Percentiles rank a stretch among this genome's conserved stretches.
These are phyloP conservation scores for Ips nitidus DNA, from an alignment of 1,140 invertebrate species.

Conservation along the genomic window DNA sequence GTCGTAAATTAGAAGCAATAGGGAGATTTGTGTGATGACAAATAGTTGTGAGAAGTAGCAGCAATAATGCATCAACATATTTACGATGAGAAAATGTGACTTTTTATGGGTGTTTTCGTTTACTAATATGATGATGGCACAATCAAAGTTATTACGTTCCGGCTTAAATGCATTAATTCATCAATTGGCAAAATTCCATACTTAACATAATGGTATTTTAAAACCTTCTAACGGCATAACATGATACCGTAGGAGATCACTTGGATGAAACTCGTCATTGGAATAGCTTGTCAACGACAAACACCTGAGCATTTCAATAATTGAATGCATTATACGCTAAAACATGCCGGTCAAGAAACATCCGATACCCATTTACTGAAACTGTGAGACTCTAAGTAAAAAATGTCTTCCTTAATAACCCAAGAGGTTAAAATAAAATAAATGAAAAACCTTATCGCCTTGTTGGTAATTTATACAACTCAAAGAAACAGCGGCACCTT, in stretches of 20 bases:
- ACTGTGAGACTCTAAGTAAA: not conserved
- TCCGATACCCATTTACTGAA: conserved; percentile 13
- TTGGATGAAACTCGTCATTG: conserved; percentile 16
- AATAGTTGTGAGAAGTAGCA: too few relatives aligned
- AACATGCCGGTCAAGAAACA: conserved; percentile 24
- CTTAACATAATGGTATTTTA: conserved; percentile 1
- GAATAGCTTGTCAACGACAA: conserved; percentile 28
- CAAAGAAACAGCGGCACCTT: not conserved
- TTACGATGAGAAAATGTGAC: too few relatives aligned
- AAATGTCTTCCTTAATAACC: not conserved
- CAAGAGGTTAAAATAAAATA: not conserved
- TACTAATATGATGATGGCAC: too few relatives aligned
- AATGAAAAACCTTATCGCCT: not conserved
- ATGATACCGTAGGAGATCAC: conserved; percentile 23
- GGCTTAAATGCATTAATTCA: too few relatives aligned
- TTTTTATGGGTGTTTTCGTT: too few relatives aligned
- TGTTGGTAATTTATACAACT: not conserved
- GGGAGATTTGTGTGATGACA: too few relatives aligned
- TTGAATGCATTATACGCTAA: conserved; percentile 23
- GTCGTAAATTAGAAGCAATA: too few relatives aligned
- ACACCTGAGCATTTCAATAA: conserved; percentile 34
- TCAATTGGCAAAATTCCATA: not conserved
- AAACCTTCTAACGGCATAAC: conserved; percentile 10
- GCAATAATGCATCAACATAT: too few relatives aligned
- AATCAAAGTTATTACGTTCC: too few relatives aligned